These are phyloP conservation scores for Branchinecta lindahli DNA, from an alignment of 1,140 invertebrate species.

Conservation along the genomic window DNA sequence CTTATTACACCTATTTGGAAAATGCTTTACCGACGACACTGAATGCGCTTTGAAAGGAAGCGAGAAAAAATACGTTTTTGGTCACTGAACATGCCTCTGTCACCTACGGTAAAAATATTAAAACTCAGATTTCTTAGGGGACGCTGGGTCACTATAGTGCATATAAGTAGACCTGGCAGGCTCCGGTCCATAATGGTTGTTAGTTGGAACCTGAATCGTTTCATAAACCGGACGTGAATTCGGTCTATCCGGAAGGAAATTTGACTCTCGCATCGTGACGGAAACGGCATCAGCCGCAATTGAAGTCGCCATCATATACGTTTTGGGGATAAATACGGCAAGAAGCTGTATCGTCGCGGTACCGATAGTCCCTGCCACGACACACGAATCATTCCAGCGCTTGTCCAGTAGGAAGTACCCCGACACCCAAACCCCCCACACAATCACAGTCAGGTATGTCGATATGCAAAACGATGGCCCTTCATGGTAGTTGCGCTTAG, in stretches of 20 bases:
- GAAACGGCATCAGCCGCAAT: not conserved
- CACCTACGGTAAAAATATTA: not conserved
- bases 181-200: not conserved
- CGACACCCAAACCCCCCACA: not conserved
- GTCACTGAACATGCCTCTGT: no score
- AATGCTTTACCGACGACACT: no score
- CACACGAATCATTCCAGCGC: not conserved
- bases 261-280: not conserved
- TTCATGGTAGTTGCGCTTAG: not conserved
- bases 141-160: not conserved
- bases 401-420: not conserved
- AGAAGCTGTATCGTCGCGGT: not conserved
- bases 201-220: not conserved
- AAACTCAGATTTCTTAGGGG: not conserved
- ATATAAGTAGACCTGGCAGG: not conserved
- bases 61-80: no score
- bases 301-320: conserved; percentile 6
- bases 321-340: not conserved
- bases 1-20: no score
- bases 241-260: not conserved
- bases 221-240: not conserved
- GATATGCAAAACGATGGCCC: not conserved
- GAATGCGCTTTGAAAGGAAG: no score
- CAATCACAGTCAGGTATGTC: not conserved
- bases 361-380: not conserved